Base-by-base conservation (phyloP, 2,888 invertebrate genomes). In the Thymelicus acteon region DNA sequence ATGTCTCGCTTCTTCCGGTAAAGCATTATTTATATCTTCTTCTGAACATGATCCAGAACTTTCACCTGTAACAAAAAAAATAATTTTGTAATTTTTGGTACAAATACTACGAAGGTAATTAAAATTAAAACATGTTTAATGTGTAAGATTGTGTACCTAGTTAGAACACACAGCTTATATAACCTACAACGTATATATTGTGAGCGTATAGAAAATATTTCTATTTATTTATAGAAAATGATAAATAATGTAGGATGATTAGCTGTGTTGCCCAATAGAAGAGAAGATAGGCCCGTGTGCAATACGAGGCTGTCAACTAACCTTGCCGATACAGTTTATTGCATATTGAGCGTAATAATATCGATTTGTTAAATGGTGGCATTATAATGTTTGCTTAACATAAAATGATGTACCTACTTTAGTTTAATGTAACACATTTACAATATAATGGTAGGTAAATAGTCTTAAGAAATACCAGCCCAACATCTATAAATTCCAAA, bases 41-140 rank as follows among this genome's bases (percentile, higher is more conserved):
- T 96, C 96, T 70, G 96, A 96, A 80, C 95, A 95, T 72, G 95
- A 95, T 75, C 95, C 95, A 83, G 95, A 95, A 88, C 95, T 95
- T 85, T 96, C 96, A 86, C 95, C 96, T 96, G 92, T 60, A 95
- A 95, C 92, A 93, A 89, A 85, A 78, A 78, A 78, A 81, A 79
- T 67, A 67, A 60, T 72, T 68, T 10, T 54, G 24, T 54, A 71
- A 44, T 74, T 68, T 58, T 39, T 6, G 39, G 47, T 39, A 15
- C 19, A 15, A 40, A 13, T n/a, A 40, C 19, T 57, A 48, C n/a
- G 54, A 60, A 54, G 44, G 13, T 5, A 24, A 15, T 19, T 65
- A 10, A 40, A 47, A 44, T 10, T 60, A 24, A 10, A 6, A 39
- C 13, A 24, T 31, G 15, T 65, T 3, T 7, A 15, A n/a, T 15